Evolutionary conservation across 2,113 vertebrate species (phyloP), one percentile per base, ranked within the genome.

Genomic region (Oxygymnocypris stewartii): DNA sequence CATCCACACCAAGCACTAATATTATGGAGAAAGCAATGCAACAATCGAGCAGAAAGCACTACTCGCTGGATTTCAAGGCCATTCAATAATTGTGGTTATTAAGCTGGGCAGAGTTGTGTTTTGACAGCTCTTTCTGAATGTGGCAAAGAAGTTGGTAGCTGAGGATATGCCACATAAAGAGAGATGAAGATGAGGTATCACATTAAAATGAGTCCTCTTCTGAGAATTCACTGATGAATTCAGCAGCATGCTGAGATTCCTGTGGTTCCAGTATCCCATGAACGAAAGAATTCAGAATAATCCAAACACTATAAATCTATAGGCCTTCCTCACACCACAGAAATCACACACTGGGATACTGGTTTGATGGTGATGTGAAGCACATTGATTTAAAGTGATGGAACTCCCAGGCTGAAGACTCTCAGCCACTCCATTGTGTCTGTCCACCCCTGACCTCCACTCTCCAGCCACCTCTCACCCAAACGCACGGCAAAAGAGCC

Each of bases 401-500:
- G 82, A 79, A 85, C 57, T 49, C 73, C 82, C 78, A 84, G 35
- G 81, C 20, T 67, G 65, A 67, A 40, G 54, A 74, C 67, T 84
- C 85, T 88, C 84, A 78, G 80, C 25, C 57, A 6, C 14, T 49
- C 47, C 42, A 80, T 88, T 88, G 82, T 85, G 77, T 85, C 65
- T 85, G 69, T 74, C 82, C 83, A 84, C 75, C 83, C 67, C 79
- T 87, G 82, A 87, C 77, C 85, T 76, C 75, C 76, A 71, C 65
- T 87, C 71, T 86, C 87, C 83, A 74, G 37, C 77, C 59, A 88
- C 85, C 83, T 88, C 82, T 89, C 25, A 87, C 88, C 85, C 67
- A 51, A 71, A 67, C 25, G 31, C 49, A 25, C 67, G 42, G 49
- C 78, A 82, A 75, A 89, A 79, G 37, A 87, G 84, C 51, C 85